Percentiles rank a stretch among this genome's conserved stretches.
phyloP scores from a whole-genome alignment of 2,113 vertebrate species.

The Lophius piscatorius region DNA sequence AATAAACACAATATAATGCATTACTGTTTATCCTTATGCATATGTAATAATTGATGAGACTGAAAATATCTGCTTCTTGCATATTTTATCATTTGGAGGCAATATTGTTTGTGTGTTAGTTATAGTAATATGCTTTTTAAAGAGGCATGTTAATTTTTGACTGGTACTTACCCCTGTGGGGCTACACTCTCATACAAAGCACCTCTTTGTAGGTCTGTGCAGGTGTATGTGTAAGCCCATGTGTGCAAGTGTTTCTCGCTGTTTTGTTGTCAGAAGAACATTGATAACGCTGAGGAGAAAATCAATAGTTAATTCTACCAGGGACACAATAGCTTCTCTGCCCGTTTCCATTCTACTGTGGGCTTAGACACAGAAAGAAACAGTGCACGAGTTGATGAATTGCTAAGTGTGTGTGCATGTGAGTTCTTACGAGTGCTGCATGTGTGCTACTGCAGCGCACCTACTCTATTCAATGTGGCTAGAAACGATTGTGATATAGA shows the following conservation, averaged over 20 bases:
- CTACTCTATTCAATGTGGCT: slow-evolving; percentile 24
- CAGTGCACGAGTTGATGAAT: slow-evolving; percentile 70
- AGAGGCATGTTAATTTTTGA: slow-evolving; percentile 50
- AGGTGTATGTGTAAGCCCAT: slow-evolving; percentile 9
- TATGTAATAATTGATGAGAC: not conserved
- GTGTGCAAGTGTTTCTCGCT: slow-evolving; percentile 44
- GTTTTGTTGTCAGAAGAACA: slow-evolving; percentile 72
- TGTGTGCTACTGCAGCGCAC: slow-evolving; percentile 19
- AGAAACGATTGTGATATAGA: slow-evolving; percentile 17
- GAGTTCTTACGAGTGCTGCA: slow-evolving; percentile 13
- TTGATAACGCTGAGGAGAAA: slow-evolving; percentile 76
- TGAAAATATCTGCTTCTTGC: not conserved
- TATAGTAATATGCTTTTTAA: slow-evolving; percentile 19
- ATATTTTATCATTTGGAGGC: slow-evolving; percentile 12
- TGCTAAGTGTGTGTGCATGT: slow-evolving; percentile 45
- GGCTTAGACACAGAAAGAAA: slow-evolving; percentile 58
- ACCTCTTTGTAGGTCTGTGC: slow-evolving; percentile 18
- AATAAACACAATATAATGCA: slow-evolving; percentile 9
- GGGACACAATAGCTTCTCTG: slow-evolving; percentile 72
- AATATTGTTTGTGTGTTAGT: slow-evolving; percentile 38
- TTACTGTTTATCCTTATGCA: slow-evolving; percentile 4
- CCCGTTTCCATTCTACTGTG: slow-evolving; percentile 54
- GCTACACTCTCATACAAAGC: slow-evolving; percentile 27
- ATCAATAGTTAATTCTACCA: slow-evolving; percentile 80
- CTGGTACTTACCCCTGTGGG: slow-evolving; percentile 28